A percentile compares a stretch with the other conserved stretches of the same genome.
Evolutionary conservation across 2,797 vertebrate genomes (phyloP).

Genomic region (Hylomyscus alleni): DNA sequence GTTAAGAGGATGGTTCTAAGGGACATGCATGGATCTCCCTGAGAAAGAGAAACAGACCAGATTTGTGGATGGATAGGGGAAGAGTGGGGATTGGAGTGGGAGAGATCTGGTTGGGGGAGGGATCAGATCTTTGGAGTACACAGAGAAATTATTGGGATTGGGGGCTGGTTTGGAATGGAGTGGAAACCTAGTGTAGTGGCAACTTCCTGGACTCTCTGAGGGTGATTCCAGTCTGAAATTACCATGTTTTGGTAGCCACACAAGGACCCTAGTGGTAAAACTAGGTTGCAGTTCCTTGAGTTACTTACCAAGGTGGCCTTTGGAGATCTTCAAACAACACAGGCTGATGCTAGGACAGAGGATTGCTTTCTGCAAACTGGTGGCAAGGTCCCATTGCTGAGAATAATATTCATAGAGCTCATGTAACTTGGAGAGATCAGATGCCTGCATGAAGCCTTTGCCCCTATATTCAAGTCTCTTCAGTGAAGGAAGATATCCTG

Average conservation of each 20-base stretch:
- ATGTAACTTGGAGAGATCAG: not conserved
- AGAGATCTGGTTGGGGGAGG: not conserved
- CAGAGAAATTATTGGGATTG: not conserved
- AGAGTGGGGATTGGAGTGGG: not conserved
- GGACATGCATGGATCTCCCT: not conserved
- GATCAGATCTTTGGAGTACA: not conserved
- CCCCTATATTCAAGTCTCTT: not conserved
- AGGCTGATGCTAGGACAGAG: not conserved
- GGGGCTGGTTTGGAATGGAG: not conserved
- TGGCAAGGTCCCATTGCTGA: not conserved
- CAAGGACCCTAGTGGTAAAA: not conserved
- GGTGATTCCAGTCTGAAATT: not conserved
- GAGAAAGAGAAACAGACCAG: not conserved
- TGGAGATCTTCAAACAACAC: not conserved
- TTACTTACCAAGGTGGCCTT: not conserved
- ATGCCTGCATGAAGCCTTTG: not conserved
- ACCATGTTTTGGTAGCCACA: not conserved
- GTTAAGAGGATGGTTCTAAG: not conserved
- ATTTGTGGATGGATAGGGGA: not conserved
- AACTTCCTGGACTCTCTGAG: not conserved
- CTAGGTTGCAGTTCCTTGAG: not conserved
- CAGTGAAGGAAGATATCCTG: not conserved
- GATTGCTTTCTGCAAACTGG: not conserved
- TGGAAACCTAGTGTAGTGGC: not conserved
- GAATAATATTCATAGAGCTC: not conserved